Evolutionary conservation across 2,888 invertebrate genomes (phyloP), one percentile per base, ranked within the genome.

Genomic region (Drosophila rubida): DNA sequence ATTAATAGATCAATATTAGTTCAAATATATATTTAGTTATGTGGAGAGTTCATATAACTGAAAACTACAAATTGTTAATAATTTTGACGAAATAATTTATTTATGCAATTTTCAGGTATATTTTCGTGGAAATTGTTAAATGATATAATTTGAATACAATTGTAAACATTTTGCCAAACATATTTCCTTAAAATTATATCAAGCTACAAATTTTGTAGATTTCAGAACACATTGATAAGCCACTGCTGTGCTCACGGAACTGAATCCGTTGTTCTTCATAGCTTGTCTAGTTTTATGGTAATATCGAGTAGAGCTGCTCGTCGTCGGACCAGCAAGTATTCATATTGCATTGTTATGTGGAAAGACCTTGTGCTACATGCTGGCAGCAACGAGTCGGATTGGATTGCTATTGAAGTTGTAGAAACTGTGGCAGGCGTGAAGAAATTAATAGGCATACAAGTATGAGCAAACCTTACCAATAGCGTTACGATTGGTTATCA

Each of bases 361-460:
- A 46, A 16, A 63, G 54, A 78, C 80, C 80, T 82, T 83, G 80
- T 72, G 64, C 78, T 53, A 83, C 68, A 78, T 77, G 60, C 25
- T 39, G n/a, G 22, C 32, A 59, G 42, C 55, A 39, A 16, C 27
- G 53, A 45, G 67, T 55, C 48, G 39, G n/a, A n/a, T 32, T 32
- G n/a, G 60, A 63, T 61, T 60, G 54, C n/a, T 48, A 57, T 62
- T 58, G 39, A 58, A 69, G 25, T 13, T 41, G 51, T 23, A 41
- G 37, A 50, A 59, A 32, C 23, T 41, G 11, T 44, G 13, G 19
- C 8, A 49, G 44, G 9, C 16, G 35, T 53, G 41, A 61, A 35
- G 27, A 57, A 57, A 71, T 60, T 19, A 37, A 25, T 41, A 50
- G 22, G 16, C 32, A 35, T 51, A 23, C 23, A 5, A 4, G 23